phyloP scores from a whole-genome alignment of 2,888 invertebrate species.

The Linnaemya tessellans region DNA sequence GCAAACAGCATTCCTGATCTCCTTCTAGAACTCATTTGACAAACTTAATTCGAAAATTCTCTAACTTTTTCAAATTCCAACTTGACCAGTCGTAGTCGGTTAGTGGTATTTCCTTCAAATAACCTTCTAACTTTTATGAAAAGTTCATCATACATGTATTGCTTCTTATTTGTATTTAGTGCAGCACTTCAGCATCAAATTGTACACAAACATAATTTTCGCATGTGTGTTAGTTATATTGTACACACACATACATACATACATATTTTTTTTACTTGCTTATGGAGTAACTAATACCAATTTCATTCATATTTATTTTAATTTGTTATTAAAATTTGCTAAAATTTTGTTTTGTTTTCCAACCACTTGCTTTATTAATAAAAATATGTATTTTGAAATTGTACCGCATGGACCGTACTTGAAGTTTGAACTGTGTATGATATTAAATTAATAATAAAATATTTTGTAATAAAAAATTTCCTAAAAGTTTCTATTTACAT shows the following conservation, averaged over 20 bases:
- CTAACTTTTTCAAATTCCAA: neutral
- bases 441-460: constrained; percentile 16
- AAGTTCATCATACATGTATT: too few relatives aligned
- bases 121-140: constrained; percentile 15
- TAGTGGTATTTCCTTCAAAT: constrained; percentile 4
- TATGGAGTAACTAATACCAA: constrained; percentile 9
- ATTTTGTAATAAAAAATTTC: neutral
- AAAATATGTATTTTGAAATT: constrained; percentile 32
- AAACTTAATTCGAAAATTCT: neutral
- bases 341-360: constrained; percentile 10
- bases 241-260: too few relatives aligned
- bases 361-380: constrained; percentile 25
- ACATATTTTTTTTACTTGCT: constrained; percentile 2
- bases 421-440: neutral
- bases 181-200: neutral
- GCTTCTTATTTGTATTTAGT: constrained; percentile 21
- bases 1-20: neutral
- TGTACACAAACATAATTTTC: neutral
- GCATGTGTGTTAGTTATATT: neutral
- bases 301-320: constrained; percentile 42
- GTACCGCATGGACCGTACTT: neutral
- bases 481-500: neutral
- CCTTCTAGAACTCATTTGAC: neutral
- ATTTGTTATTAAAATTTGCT: constrained; percentile 23
- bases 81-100: neutral